Base-by-base conservation (phyloP, 2,797 vertebrate genomes). In the Anabacerthia variegaticeps region DNA sequence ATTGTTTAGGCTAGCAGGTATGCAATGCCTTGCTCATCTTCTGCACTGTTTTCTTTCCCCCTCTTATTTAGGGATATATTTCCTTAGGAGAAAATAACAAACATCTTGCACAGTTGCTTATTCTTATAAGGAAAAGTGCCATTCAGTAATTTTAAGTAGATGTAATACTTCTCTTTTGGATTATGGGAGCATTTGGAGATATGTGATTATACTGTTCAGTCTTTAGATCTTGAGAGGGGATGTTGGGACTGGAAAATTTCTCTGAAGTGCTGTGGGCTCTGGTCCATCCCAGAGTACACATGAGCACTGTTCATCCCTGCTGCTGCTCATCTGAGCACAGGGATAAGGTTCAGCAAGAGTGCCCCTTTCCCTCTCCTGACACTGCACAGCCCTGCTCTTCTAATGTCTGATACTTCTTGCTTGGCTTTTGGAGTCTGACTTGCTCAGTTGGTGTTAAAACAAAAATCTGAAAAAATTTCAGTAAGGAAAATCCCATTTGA, bases 301-400 rank as follows among this genome's bases (percentile, higher is more conserved):
- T 23, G 30, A 44, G 41, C 30, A 5, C 22, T n/a, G 30, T n/a
- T 32, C 22, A 7, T 46, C 41, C 62, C 30, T n/a, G 41, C 34
- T 37, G 51, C 28, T 5, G 2, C 51, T 80, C 10, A 1, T 51
- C 30, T 26, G 1, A 10, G 58, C 4, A 2, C 21, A 9, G 34
- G 27, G 13, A 12, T 5, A 12, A 22, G 1, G 1, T 10, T 43
- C 41, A 61, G 51, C 37, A 48, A 28, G 41, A 69, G 62, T 44
- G 62, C 30, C 46, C 20, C 46, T 11, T 52, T 37, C 39, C 28
- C 56, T 1, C 30, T 14, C n/a, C n/a, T 1, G 3, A 6, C 12
- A 9, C 20, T 19, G 11, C 49, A 30, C 0, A 1, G 51, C n/a
- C 24, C 18, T 18, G 13, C 37, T 66, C 28, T 28, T 68, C 26